Conservation (phyloP, 2,113 vertebrate species). For the Machaerirhynchus nigripectus region DNA sequence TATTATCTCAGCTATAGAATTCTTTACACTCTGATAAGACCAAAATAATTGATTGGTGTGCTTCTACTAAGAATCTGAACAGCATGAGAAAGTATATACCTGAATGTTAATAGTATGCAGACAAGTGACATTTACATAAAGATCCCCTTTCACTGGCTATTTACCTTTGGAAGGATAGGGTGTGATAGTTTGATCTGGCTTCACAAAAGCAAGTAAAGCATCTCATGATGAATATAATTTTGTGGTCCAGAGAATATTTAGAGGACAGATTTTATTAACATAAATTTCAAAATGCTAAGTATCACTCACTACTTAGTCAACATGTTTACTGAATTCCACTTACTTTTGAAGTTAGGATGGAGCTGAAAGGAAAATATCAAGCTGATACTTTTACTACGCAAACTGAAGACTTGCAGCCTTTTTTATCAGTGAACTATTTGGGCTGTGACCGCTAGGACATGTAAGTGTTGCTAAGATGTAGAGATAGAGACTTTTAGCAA, state of each 20-base stretch:
- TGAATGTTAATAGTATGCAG: conserved; percentile 42
- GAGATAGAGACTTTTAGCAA: not conserved
- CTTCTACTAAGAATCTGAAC: conserved; percentile 22
- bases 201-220: not conserved
- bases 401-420: not conserved
- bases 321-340: not conserved
- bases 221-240: not conserved
- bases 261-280: not conserved
- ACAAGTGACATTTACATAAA: conserved; percentile 35
- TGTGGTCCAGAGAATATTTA: not conserved
- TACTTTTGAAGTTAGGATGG: not conserved
- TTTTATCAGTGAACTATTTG: not conserved
- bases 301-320: not conserved
- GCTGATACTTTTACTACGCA: not conserved
- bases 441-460: not conserved
- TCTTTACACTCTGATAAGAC: conserved; percentile 49
- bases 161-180: conserved; percentile 16
- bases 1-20: conserved; percentile 46
- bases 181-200: not conserved
- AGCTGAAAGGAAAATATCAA: not conserved
- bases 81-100: not conserved
- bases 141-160: not conserved
- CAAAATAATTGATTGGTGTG: conserved; percentile 48
- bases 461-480: not conserved
- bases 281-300: not conserved